phyloP scores from a whole-genome alignment of 2,797 vertebrate genomes.

The Cephalopachus bancanus region DNA sequence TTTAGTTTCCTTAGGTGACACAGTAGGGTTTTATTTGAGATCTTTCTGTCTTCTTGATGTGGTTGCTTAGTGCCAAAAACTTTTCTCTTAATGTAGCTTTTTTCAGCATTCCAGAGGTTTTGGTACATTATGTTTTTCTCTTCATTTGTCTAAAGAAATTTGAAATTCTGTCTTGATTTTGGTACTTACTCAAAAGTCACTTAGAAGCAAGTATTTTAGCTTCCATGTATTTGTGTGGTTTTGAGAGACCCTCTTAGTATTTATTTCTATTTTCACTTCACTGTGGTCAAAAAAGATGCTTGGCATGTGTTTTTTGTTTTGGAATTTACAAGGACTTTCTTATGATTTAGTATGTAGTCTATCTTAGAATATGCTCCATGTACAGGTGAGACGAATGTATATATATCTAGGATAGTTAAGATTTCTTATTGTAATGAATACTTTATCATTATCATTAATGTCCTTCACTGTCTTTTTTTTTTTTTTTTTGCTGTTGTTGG shows the following conservation, averaged over 20 bases:
- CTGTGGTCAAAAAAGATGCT: neutral
- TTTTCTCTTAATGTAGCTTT: neutral
- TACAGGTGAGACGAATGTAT: too few relatives aligned
- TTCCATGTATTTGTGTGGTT: neutral
- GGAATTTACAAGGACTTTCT: too few relatives aligned
- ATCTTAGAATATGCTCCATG: too few relatives aligned
- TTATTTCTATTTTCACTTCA: neutral
- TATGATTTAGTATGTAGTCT: too few relatives aligned
- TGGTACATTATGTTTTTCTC: neutral
- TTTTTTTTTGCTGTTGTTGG: too few relatives aligned
- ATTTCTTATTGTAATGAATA: too few relatives aligned
- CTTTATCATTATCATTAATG: too few relatives aligned
- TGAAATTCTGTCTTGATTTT: neutral
- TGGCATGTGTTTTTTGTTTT: neutral
- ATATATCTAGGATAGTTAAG: too few relatives aligned
- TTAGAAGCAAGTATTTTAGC: neutral
- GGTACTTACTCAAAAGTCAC: neutral
- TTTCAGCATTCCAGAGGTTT: neutral
- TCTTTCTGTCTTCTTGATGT: neutral
- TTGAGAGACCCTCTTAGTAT: neutral
- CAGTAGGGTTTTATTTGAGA: neutral
- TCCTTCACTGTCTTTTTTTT: too few relatives aligned
- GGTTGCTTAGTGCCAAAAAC: neutral
- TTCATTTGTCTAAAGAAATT: neutral
- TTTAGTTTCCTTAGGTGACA: neutral